Base-by-base conservation (phyloP, 2,888 invertebrate genomes). In the Ormia ochracea region DNA sequence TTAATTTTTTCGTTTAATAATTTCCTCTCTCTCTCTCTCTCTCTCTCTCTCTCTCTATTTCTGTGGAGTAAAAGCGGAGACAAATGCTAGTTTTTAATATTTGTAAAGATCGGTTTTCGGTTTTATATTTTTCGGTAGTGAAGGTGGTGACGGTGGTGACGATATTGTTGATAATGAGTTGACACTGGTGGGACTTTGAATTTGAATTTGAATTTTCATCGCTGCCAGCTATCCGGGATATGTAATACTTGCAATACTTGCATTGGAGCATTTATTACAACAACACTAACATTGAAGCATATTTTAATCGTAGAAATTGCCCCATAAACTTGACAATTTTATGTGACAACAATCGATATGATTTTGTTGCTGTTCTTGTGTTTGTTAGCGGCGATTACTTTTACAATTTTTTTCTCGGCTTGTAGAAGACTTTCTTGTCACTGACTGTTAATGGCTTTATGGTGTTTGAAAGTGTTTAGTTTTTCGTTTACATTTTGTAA, bases 291-390 rank as follows among this genome's bases (percentile, higher is more conserved):
- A 70, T 75, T 63, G 78, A 72, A 75, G 77, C 77, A 72, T 72
- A 75, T 74, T 77, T 80, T 58, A 77, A 77, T 76, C 72, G 72
- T 73, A 76, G 63, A 76, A 76, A 76, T 73, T 76, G 76, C 76
- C 80, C 52, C 76, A 80, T 80, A 80, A 80, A 80, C 72, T 73
- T 33, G 33, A 73, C 76, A 76, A 76, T 63, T 76, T 80, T 80
- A 80, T 80, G 80, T 80, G 72, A 73, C 80, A 76, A 76, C 72
- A 75, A 65, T 52, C 41, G 54, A 68, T 45, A 66, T 78, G 58
- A 45, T 54, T 14, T 56, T 38, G 31, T 9, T 69, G 33, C 56
- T 56, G 45, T 48, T 19, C 21, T 45, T 61, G 58, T 43, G n/a
- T n/a, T n/a, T 72, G 43, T 41, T 56, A 54, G 17, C 45, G 31